Evolutionary conservation across 2,113 vertebrate genomes (phyloP).

Genomic region (Okapia johnstoni): DNA sequence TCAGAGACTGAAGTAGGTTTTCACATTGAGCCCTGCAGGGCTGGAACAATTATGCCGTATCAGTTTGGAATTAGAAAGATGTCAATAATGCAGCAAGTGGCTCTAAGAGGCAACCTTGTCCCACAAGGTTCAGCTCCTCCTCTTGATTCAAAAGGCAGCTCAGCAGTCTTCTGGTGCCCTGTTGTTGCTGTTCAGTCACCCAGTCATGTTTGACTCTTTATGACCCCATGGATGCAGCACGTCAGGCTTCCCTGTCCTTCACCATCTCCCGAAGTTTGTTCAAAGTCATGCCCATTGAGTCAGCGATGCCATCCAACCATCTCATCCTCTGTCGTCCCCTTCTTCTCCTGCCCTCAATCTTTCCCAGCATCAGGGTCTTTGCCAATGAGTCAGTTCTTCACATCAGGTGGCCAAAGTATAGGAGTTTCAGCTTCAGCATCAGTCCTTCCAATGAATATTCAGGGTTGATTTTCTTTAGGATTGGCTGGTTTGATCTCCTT

Average conservation of each 20-base stretch:
- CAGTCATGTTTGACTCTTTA: background rate
- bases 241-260: background rate
- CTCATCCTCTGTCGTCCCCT: background rate
- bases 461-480: background rate
- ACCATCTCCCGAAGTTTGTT: background rate
- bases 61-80: background rate
- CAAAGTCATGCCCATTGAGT: background rate
- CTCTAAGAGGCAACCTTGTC: background rate
- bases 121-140: background rate
- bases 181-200: background rate
- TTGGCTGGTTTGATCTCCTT: background rate
- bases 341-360: background rate
- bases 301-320: background rate
- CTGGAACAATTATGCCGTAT: background rate
- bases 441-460: background rate
- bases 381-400: background rate
- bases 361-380: background rate
- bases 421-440: background rate
- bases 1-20: conserved; percentile 31
- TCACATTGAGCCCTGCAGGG: conserved; percentile 19
- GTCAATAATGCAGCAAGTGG: background rate
- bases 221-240: background rate
- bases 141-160: background rate
- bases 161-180: background rate
- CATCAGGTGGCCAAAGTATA: background rate